Base-by-base conservation (phyloP, 2,888 invertebrate genomes). In the Plemyria rubiginata region DNA sequence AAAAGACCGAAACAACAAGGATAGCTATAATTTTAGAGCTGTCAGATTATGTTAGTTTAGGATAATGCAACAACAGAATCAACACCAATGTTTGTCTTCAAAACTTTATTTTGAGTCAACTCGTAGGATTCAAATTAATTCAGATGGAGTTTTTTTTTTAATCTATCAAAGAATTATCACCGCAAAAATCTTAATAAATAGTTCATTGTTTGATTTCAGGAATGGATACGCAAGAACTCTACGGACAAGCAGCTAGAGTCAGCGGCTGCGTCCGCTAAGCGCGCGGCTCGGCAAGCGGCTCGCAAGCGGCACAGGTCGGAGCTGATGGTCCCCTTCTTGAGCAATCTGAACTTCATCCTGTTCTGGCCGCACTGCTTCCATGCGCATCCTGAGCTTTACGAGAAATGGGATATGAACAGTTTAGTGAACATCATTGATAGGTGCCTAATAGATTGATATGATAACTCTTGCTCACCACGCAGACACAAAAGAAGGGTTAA, bases 351-450 rank as follows among this genome's bases (percentile, higher is more conserved):
- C 74, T 92, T 91, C 22, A 88, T 92, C 0, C 65, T 92, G 13
- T 92, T 82, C 71, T 92, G 90, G 90, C 92, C 92, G 0, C 88
- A 91, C 22, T 78, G 81, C 13, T 81, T 70, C 4, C 83, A 85
- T 43, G 90, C 91, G 0, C 92, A 92, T 36, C 87, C 87, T 0
- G 89, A 90, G 54, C 62, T 92, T 4, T 92, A 92, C 56, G 92
- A 90, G 67, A 77, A 80, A 15, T 92, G 91, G 92, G 86, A 90
- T 70, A 65, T 77, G 28, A 84, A 92, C 62, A 87, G 92, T 88
- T 78, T 62, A 77, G 76, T 70, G 22, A 11, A 11, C 8, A 38
- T 9, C 3, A 38, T 38, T 3, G 8, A 32, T 32, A 7, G n/a
- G n/a, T n/a, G n/a, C n/a, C n/a, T n/a, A n/a, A 7, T 32, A 5